A percentile compares a stretch with the other conserved stretches of the same genome.
Conservation (phyloP, 1,140 invertebrate genomes). For the Mesaphorura yosii region DNA sequence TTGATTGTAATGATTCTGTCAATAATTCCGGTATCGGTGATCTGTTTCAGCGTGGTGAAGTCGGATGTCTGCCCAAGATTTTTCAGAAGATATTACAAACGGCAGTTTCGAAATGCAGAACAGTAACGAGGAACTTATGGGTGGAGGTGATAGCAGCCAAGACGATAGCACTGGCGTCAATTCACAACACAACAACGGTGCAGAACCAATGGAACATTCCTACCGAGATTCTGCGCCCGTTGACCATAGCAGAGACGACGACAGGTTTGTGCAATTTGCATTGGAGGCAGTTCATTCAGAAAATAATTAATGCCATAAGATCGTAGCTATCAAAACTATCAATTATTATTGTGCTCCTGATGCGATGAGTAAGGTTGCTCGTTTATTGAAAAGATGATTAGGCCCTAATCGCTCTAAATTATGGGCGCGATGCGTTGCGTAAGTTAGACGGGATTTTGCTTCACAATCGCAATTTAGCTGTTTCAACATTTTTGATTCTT, state of each 20-base stretch:
- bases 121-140: slow-evolving; percentile 15
- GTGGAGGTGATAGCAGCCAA: slow-evolving; percentile 12
- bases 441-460: too few species aligned
- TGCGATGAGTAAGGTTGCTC: too few species aligned
- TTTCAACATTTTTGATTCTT: too few species aligned
- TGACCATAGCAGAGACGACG: slow-evolving; percentile 28
- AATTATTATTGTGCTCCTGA: too few species aligned
- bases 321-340: too few species aligned
- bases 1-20: background rate
- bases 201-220: slow-evolving; percentile 26
- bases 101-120: slow-evolving; percentile 15
- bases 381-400: too few species aligned
- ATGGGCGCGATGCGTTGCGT: too few species aligned
- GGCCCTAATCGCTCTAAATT: too few species aligned
- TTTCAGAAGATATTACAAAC: slow-evolving; percentile 30
- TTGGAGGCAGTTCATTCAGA: too few species aligned
- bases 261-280: slow-evolving; percentile 14
- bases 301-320: too few species aligned
- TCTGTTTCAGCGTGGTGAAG: background rate
- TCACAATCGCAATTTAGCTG: too few species aligned
- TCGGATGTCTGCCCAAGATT: slow-evolving; percentile 27
- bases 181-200: slow-evolving; percentile 1
- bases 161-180: slow-evolving; percentile 25
- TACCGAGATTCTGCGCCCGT: slow-evolving; percentile 20
- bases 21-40: background rate